These are phyloP conservation scores for Scytalopus superciliaris DNA, from an alignment of 2,113 vertebrate species.

Conservation along the genomic window DNA sequence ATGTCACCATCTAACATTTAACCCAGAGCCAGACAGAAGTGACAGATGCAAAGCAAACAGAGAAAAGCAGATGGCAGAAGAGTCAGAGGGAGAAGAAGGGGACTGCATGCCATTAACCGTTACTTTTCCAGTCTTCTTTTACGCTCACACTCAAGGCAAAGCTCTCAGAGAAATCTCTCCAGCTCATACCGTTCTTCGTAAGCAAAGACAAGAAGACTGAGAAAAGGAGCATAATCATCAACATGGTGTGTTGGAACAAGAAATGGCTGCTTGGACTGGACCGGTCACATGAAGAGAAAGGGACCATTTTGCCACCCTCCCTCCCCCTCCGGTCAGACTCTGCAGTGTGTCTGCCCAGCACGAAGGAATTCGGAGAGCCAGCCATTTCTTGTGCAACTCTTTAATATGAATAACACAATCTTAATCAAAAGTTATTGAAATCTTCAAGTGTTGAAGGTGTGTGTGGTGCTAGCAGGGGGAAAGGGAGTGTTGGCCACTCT, in stretches of 20 bases:
- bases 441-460: constrained; percentile 52
- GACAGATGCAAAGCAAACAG: constrained; percentile 65
- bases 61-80: constrained; percentile 73
- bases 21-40: constrained; percentile 44
- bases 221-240: constrained; percentile 83
- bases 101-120: constrained; percentile 87
- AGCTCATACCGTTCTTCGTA: constrained; percentile 73
- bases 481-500: accelerated
- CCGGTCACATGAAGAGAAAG: background rate
- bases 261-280: constrained; percentile 44
- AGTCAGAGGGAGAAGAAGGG: constrained; percentile 52
- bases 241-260: constrained; percentile 59
- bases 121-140: constrained; percentile 87
- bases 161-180: constrained; percentile 78
- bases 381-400: constrained; percentile 61
- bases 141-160: constrained; percentile 72
- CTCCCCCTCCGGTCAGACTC: background rate
- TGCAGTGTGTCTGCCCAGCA: accelerated
- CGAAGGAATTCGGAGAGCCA: background rate
- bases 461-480: background rate
- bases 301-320: background rate
- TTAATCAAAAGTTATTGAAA: background rate
- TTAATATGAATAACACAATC: background rate
- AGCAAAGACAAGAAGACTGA: constrained; percentile 81
- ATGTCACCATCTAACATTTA: background rate